Evolutionary conservation across 2,888 invertebrate genomes (phyloP), one percentile per base, ranked within the genome.

Genomic region (Chaetogeoica ovagalla): DNA sequence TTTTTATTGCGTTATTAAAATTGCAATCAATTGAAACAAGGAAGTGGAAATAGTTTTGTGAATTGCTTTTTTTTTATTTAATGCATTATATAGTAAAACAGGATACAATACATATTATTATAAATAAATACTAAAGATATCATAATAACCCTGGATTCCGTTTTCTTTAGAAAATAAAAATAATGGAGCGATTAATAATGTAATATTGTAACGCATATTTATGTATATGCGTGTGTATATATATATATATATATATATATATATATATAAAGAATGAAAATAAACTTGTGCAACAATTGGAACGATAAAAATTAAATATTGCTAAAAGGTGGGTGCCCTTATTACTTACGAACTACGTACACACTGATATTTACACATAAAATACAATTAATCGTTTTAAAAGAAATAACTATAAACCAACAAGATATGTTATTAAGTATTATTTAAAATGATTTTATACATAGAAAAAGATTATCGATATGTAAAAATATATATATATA

Each of bases 141-240:
- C 6, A 30, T 30, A 68, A 71, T 60, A 71, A 79, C 79, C 79
- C 79, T 79, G 79, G 57, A 65, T 39, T 79, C 79, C 79, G 39
- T 65, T n/a, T n/a, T 71, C 17, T 57, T 55, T 65, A 69, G 30
- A 77, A 59, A 65, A 57, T 43, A 48, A 65, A 59, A 68, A 30
- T 48, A 76, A 66, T 75, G 57, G n/a, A n/a, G 23, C 75, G 4
- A 43, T 75, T 43, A 75, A 57, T 57, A 65, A 75, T 30, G 30
- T 30, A 30, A 30, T n/a, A n/a, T 30, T 30, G 30, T 30, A 30
- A 30, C 30, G 1, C 30, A 30, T 30, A 30, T 30, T 30, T 30
- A 30, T 30, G 30, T 30, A 4, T 30, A 4, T 30, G 30, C 4
- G 30, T 30, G 30, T 30, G 30, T 30, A 30, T 30, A 4, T 30